These are phyloP conservation scores for Miniopterus natalensis DNA, from an alignment of 2,113 vertebrate genomes.

Conservation along the genomic window DNA sequence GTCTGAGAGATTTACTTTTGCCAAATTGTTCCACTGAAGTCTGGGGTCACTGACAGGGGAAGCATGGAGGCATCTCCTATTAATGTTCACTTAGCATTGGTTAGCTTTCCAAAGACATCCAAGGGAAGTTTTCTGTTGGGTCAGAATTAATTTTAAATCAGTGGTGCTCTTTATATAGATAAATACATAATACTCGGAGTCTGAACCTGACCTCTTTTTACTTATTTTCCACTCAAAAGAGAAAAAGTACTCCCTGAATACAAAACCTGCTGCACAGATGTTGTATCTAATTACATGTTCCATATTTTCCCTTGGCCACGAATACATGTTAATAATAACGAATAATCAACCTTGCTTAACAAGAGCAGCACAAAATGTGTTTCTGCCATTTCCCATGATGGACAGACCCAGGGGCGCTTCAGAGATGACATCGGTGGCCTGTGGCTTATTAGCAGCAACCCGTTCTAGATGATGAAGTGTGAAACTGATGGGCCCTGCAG, in stretches of 20 bases:
- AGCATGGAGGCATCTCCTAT: neutral
- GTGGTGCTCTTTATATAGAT: neutral
- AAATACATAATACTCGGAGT: neutral
- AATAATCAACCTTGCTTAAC: constrained; percentile 70
- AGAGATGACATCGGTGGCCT: neutral
- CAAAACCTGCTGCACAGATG: constrained; percentile 54
- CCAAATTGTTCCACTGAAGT: neutral
- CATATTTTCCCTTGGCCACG: constrained; percentile 50
- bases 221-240: constrained; percentile 30
- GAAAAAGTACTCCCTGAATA: constrained; percentile 37
- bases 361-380: neutral
- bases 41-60: neutral
- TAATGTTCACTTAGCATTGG: neutral
- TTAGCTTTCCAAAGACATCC: constrained; percentile 15
- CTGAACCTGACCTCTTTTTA: constrained; percentile 16
- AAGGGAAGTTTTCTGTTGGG: neutral
- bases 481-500: constrained; percentile 38
- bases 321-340: constrained; percentile 68
- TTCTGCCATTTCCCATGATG: constrained; percentile 9
- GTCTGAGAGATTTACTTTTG: neutral
- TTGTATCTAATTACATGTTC: constrained; percentile 54
- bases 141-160: constrained; percentile 59
- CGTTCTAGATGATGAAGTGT: constrained; percentile 46
- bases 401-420: neutral
- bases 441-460: constrained; percentile 50